These are phyloP conservation scores for Apocheima hispidaria DNA, from an alignment of 2,888 invertebrate species.

Conservation along the genomic window DNA sequence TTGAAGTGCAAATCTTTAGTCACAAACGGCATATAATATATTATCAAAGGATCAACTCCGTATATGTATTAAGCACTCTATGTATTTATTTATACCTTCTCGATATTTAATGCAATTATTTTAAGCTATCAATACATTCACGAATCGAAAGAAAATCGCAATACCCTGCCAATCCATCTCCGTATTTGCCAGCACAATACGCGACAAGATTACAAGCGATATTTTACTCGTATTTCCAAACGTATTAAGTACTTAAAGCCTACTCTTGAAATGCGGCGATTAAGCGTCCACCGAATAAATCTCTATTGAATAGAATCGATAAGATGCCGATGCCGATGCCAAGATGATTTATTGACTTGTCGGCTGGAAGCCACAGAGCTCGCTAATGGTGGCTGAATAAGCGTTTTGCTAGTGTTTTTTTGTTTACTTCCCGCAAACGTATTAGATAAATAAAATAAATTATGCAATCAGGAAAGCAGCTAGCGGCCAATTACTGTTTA, in stretches of 20 bases:
- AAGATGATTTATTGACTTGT: constrained; percentile 81
- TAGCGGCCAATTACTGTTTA: constrained; percentile 48
- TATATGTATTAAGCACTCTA: too few relatives aligned
- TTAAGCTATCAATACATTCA: neutral
- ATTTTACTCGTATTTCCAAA: constrained; percentile 43
- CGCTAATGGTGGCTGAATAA: constrained; percentile 62
- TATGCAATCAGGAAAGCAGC: constrained; percentile 56
- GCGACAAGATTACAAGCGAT: constrained; percentile 49
- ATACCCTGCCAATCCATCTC: constrained; percentile 19
- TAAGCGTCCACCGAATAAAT: constrained; percentile 66
- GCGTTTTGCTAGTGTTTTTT: constrained; percentile 57
- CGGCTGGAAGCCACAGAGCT: constrained; percentile 57
- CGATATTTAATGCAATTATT: too few relatives aligned
- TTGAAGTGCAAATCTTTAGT: too few relatives aligned
- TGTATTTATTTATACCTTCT: too few relatives aligned
- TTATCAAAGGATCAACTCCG: too few relatives aligned
- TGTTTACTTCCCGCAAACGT: constrained; percentile 52
- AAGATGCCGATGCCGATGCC: constrained; percentile 74
- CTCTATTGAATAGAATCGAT: constrained; percentile 77
- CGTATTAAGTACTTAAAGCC: constrained; percentile 61
- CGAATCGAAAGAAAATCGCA: constrained; percentile 9
- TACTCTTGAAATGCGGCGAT: constrained; percentile 66
- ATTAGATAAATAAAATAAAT: constrained; percentile 59
- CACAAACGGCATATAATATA: too few relatives aligned
- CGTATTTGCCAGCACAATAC: constrained; percentile 30